Percentiles rank a stretch among this genome's conserved stretches.
phyloP scores from a whole-genome alignment of 2,113 vertebrate species.

The Limanda limanda region DNA sequence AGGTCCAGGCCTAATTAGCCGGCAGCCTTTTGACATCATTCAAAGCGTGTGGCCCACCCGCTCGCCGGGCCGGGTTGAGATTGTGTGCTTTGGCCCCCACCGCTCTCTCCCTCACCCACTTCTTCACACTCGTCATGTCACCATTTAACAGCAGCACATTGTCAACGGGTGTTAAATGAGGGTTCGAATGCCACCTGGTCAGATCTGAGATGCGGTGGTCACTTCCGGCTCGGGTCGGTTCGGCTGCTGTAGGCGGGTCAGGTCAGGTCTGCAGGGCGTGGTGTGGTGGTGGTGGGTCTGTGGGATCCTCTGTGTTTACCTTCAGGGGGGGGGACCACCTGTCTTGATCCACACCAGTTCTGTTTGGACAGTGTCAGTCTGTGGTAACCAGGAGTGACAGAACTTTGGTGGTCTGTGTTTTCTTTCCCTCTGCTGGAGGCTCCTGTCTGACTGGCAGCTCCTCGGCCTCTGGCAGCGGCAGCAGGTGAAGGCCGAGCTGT shows the following conservation, averaged over 20 bases:
- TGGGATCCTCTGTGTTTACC: constrained; percentile 58
- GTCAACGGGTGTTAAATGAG: constrained; percentile 6
- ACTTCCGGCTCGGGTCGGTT: constrained; percentile 26
- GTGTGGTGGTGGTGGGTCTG: constrained; percentile 38
- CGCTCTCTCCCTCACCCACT: constrained; percentile 33
- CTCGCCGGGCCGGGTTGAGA: constrained; percentile 49
- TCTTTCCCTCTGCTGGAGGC: constrained; percentile 51
- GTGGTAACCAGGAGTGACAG: constrained; percentile 23
- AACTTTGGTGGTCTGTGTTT: constrained; percentile 70
- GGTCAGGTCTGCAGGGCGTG: constrained; percentile 37
- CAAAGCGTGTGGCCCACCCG: constrained; percentile 58
- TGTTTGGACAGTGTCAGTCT: constrained; percentile 50
- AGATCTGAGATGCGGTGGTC: constrained; percentile 38
- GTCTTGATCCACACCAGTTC: constrained; percentile 55
- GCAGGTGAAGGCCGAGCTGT: no score
- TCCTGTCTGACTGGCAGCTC: constrained; percentile 24
- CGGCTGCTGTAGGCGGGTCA: constrained; percentile 36
- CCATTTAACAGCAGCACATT: constrained; percentile 41
- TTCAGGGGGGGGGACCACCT: constrained; percentile 64
- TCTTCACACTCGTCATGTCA: constrained; percentile 48
- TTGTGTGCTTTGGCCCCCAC: constrained; percentile 67
- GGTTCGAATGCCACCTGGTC: constrained; percentile 55
- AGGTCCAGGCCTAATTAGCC: constrained; percentile 77
- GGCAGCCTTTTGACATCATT: constrained; percentile 67
- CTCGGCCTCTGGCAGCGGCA: background rate